Conservation (phyloP, 2,888 invertebrate genomes). For the Thereva unica region DNA sequence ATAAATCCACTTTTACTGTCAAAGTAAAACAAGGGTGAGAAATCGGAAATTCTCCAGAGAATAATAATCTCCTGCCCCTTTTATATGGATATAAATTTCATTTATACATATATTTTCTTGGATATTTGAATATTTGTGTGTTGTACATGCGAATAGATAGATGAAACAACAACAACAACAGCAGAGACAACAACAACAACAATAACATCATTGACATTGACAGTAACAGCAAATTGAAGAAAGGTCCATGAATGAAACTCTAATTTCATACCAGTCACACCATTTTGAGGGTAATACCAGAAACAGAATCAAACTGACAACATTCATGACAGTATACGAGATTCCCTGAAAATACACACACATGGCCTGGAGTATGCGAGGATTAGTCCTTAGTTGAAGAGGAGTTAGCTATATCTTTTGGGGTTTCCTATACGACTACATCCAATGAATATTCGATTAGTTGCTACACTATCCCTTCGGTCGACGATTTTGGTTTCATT, state of each 20-base stretch:
- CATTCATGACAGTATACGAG: slow-evolving; percentile 28
- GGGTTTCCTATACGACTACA: slow-evolving; percentile 36
- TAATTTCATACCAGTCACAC: slow-evolving; percentile 30
- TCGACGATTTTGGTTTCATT: slow-evolving; percentile 13
- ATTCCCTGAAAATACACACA: slow-evolving; percentile 13
- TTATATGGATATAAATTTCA: too few species aligned
- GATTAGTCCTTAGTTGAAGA: slow-evolving; percentile 22
- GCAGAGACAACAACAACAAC: not conserved
- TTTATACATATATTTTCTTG: too few species aligned
- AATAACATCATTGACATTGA: slow-evolving; percentile 15
- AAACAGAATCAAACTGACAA: slow-evolving; percentile 33
- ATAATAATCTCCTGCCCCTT: too few species aligned
- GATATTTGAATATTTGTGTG: too few species aligned
- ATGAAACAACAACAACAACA: too few species aligned
- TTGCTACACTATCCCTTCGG: slow-evolving; percentile 32
- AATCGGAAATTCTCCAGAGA: too few species aligned
- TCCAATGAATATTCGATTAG: slow-evolving; percentile 42
- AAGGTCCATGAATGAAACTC: slow-evolving; percentile 26
- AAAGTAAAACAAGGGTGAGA: too few species aligned
- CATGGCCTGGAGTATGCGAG: not conserved
- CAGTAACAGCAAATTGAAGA: slow-evolving; percentile 26
- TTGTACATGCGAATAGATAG: too few species aligned
- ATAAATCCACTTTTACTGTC: too few species aligned
- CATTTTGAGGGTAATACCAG: slow-evolving; percentile 28
- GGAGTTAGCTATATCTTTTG: slow-evolving; percentile 24